Evolutionary conservation across 2,888 invertebrate species (phyloP).

Genomic region (Lamellibrachia satsuma): DNA sequence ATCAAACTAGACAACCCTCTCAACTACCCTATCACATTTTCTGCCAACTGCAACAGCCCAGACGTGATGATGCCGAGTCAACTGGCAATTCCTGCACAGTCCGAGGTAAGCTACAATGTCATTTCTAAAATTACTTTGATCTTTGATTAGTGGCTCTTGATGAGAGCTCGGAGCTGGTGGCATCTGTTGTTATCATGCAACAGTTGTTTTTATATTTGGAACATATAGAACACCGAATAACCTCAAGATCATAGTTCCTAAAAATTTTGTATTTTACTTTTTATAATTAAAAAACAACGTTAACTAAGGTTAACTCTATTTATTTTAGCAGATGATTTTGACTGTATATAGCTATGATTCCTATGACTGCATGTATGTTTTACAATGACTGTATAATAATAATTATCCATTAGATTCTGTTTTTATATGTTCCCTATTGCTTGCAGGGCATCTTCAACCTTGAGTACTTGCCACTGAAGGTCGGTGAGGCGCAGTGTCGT

Average conservation of each 20-base stretch:
- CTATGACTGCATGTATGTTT: too few species aligned
- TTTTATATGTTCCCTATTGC: neutral
- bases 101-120: conserved; percentile 51
- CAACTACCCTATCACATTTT: conserved; percentile 55
- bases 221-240: too few species aligned
- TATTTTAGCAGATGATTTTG: too few species aligned
- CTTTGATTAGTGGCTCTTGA: too few species aligned
- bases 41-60: conserved; percentile 54
- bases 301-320: neutral
- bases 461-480: conserved; percentile 65
- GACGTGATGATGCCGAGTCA: conserved; percentile 62
- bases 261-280: too few species aligned
- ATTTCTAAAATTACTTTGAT: neutral
- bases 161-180: too few species aligned
- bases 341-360: neutral
- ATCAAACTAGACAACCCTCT: conserved; percentile 64
- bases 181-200: too few species aligned
- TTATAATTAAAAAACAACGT: too few species aligned
- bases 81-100: conserved; percentile 59
- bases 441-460: conserved; percentile 61
- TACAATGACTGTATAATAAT: neutral
- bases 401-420: neutral
- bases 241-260: too few species aligned
- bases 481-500: conserved; percentile 57
- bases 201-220: too few species aligned